A percentile compares a stretch with the other conserved stretches of the same genome.
phyloP scores from a whole-genome alignment of 2,797 vertebrate species.

The Neoniphon sammara region DNA sequence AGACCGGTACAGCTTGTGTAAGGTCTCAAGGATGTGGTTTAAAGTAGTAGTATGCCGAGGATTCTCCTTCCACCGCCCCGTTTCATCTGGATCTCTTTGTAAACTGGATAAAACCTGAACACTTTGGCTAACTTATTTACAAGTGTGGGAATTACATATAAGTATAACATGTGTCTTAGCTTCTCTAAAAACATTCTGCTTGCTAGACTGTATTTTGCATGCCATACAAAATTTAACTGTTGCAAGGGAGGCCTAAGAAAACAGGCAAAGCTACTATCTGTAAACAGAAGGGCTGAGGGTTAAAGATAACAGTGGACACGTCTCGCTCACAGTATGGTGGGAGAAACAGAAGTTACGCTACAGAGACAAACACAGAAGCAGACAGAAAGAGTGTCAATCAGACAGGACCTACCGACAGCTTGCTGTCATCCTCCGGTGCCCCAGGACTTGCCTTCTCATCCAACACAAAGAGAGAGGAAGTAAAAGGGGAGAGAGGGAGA shows the following conservation, averaged over 20 bases:
- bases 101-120: slow-evolving; percentile 27
- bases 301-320: slow-evolving; percentile 50
- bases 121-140: slow-evolving; percentile 1
- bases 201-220: slow-evolving; percentile 49
- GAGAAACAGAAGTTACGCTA: slow-evolving; percentile 41
- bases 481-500: slow-evolving; percentile 66
- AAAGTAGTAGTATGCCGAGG: slow-evolving; percentile 18
- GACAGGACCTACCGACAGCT: slow-evolving; percentile 91
- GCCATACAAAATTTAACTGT: slow-evolving; percentile 34
- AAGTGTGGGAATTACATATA: background rate
- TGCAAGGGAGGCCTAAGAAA: slow-evolving; percentile 21
- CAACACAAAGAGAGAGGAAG: slow-evolving; percentile 81
- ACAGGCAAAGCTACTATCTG: slow-evolving; percentile 43
- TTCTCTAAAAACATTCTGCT: slow-evolving; percentile 39
- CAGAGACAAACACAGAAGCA: slow-evolving; percentile 69
- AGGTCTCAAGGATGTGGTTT: slow-evolving; percentile 28
- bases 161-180: slow-evolving; percentile 25
- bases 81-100: slow-evolving; percentile 35
- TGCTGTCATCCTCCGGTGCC: slow-evolving; percentile 89
- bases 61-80: slow-evolving; percentile 26
- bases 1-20: slow-evolving; percentile 31
- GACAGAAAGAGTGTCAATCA: slow-evolving; percentile 66
- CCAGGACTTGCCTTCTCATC: slow-evolving; percentile 85
- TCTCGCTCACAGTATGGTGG: slow-evolving; percentile 55
- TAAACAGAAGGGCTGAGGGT: slow-evolving; percentile 55